These are phyloP conservation scores for Erithacus rubecula DNA, from an alignment of 2,797 vertebrate genomes.

Conservation along the genomic window DNA sequence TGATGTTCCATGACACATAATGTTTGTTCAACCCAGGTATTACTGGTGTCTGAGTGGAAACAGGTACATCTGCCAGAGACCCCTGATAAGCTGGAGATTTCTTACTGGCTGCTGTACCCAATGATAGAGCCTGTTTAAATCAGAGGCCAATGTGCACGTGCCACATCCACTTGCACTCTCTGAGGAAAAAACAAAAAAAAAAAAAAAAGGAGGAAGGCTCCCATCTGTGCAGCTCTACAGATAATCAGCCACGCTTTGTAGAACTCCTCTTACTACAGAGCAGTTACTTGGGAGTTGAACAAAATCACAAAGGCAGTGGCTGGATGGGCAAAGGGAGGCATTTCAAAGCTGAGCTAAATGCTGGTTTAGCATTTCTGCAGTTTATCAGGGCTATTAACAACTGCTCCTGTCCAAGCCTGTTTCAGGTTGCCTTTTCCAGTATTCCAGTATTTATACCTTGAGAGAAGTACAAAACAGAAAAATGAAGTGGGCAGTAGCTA, in stretches of 20 bases:
- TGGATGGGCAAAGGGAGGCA: background rate
- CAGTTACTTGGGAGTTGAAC: background rate
- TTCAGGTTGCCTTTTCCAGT: background rate
- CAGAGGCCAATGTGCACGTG: background rate
- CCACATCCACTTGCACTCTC: background rate
- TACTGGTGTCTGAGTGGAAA: background rate
- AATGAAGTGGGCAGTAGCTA: background rate
- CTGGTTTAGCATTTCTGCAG: background rate
- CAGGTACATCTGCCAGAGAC: background rate
- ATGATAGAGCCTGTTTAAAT: background rate
- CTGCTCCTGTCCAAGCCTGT: background rate
- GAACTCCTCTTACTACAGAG: background rate
- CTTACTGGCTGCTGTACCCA: background rate
- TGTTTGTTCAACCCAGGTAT: background rate
- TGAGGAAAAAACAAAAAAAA: background rate
- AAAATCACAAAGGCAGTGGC: background rate
- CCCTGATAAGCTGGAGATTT: background rate
- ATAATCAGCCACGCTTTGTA: background rate
- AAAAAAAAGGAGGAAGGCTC: background rate
- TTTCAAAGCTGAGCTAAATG: background rate
- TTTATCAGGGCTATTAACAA: background rate
- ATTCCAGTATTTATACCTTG: background rate
- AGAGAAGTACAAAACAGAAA: background rate
- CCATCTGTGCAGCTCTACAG: background rate
- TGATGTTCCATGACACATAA: background rate